phyloP scores from a whole-genome alignment of 1,140 invertebrate genomes.

The Neuroterus valhalla region DNA sequence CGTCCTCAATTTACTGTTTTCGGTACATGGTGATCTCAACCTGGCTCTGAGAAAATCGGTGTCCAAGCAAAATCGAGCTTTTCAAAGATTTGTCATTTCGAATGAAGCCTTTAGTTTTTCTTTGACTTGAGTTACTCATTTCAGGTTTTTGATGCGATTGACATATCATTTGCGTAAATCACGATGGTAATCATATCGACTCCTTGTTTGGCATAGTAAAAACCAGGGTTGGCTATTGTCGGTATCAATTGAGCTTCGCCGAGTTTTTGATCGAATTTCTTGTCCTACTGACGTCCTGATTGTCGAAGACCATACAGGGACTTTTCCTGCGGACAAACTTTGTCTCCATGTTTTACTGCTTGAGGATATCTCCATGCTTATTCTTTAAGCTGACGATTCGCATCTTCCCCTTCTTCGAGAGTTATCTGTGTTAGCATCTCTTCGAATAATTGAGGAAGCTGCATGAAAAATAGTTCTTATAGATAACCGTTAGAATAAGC shows the following conservation, averaged over 20 bases:
- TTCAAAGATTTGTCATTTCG: constrained; percentile 5
- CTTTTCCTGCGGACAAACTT: constrained; percentile 32
- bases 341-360: background rate
- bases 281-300: constrained; percentile 12
- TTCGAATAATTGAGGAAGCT: background rate
- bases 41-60: background rate
- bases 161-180: constrained; percentile 4
- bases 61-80: background rate
- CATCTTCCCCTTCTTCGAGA: background rate
- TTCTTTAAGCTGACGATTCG: background rate
- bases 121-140: background rate
- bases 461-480: no score
- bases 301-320: constrained; percentile 35
- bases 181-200: background rate
- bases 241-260: background rate
- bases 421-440: background rate
- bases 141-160: background rate
- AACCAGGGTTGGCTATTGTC: background rate
- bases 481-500: no score
- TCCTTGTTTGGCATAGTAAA: background rate
- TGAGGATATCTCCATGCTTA: constrained; percentile 4
- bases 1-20: background rate
- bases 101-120: background rate
- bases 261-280: constrained; percentile 2
- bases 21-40: no score